Evolutionary conservation across 1,140 invertebrate genomes (phyloP).

Genomic region (Phocides pigmalion): DNA sequence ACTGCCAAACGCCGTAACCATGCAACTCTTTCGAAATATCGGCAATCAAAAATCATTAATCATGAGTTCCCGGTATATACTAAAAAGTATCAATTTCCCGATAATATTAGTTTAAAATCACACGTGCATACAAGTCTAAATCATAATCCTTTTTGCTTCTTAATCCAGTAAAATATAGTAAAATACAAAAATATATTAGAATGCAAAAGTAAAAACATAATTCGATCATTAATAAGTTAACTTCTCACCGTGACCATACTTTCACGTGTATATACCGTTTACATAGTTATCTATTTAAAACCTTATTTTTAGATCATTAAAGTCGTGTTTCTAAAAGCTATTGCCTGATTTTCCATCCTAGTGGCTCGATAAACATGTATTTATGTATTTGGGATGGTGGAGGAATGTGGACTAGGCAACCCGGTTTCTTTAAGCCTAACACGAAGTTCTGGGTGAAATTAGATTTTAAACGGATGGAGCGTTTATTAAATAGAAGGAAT

Average conservation of each 20-base stretch:
- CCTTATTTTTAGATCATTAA: not conserved
- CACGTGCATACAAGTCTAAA: no score
- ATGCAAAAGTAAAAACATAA: constrained; percentile 14
- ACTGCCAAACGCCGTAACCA: no score
- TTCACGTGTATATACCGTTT: constrained; percentile 3
- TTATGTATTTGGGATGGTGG: constrained; percentile 30
- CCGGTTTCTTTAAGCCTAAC: not conserved
- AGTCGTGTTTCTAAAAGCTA: not conserved
- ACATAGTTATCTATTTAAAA: constrained; percentile 4
- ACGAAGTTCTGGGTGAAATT: constrained; percentile 18
- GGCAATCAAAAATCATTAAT: no score
- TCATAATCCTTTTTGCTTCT: no score
- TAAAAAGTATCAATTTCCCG: no score
- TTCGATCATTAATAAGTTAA: constrained; percentile 24
- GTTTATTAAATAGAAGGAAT: no score
- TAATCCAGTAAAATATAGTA: no score
- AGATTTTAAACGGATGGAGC: not conserved
- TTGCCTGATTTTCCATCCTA: constrained; percentile 31
- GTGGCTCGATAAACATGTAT: constrained; percentile 21
- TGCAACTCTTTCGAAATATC: no score
- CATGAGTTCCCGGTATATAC: no score
- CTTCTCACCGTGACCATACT: constrained; percentile 18
- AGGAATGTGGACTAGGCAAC: constrained; percentile 15
- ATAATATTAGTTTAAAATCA: no score
- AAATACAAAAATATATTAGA: no score